phyloP scores from a whole-genome alignment of 2,797 vertebrate genomes.

The Garrulus glandarius region DNA sequence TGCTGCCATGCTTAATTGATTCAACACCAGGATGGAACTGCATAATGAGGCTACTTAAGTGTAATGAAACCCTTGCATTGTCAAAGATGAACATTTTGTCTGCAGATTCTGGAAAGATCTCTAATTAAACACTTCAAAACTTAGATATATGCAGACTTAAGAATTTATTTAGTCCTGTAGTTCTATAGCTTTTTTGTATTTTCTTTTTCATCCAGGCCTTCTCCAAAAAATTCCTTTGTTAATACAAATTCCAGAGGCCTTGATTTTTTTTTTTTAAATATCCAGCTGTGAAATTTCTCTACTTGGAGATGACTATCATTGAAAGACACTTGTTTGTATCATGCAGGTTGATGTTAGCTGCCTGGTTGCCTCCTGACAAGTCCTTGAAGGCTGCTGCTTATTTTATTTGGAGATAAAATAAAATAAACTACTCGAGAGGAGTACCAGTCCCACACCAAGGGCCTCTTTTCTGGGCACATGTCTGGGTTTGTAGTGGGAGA shows the following conservation, averaged over 20 bases:
- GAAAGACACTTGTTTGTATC: neutral
- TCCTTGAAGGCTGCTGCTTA: neutral
- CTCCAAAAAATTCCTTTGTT: neutral
- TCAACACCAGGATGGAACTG: conserved; percentile 11
- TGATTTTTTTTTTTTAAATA: neutral
- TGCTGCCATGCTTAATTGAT: conserved; percentile 48
- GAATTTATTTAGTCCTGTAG: neutral
- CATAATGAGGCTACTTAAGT: conserved; percentile 45
- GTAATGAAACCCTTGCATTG: neutral
- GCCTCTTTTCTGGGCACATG: rapidly evolving
- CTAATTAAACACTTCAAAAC: conserved; percentile 5
- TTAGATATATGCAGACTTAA: neutral
- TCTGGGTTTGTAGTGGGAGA: neutral
- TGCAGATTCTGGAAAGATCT: neutral
- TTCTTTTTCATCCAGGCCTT: neutral
- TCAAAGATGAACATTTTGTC: neutral
- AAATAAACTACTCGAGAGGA: neutral
- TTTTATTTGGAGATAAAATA: neutral
- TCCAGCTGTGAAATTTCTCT: neutral
- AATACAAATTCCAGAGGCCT: neutral
- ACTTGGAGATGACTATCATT: neutral
- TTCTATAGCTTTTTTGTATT: neutral
- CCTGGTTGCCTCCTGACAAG: neutral
- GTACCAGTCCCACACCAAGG: rapidly evolving
- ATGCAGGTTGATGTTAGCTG: neutral